These are phyloP conservation scores for Phrynocephalus forsythii DNA, from an alignment of 2,797 vertebrate species.

Conservation along the genomic window DNA sequence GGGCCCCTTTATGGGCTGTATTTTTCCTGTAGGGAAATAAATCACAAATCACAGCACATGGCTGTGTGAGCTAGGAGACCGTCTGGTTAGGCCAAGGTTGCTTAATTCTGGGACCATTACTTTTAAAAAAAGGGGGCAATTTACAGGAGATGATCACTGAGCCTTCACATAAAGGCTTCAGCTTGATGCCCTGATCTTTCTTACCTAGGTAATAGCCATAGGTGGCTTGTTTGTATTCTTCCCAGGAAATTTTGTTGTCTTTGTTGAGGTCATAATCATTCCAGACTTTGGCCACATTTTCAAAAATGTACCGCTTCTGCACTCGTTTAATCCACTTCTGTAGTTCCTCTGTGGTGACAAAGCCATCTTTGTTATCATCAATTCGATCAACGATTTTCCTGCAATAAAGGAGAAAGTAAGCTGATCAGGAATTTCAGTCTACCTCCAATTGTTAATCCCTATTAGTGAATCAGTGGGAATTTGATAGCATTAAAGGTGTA, in stretches of 20 bases:
- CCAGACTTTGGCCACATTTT: constrained; percentile 98
- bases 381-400: constrained; percentile 96
- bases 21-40: background rate
- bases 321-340: constrained; percentile 96
- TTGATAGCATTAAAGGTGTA: background rate
- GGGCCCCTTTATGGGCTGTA: background rate
- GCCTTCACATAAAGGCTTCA: background rate
- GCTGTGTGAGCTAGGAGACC: background rate
- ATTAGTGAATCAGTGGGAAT: background rate
- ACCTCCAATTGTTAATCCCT: no score
- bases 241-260: constrained; percentile 95
- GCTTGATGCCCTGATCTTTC: constrained; percentile 34
- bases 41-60: background rate
- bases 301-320: constrained; percentile 96
- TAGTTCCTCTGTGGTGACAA: constrained; percentile 89
- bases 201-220: constrained; percentile 96
- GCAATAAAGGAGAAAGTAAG: constrained; percentile 48
- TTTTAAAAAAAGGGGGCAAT: background rate
- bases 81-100: background rate
- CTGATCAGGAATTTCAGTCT: background rate
- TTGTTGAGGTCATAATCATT: constrained; percentile 95
- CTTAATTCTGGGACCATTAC: background rate
- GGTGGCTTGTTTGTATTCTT: constrained; percentile 96
- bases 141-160: background rate
- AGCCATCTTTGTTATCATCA: constrained; percentile 86